These are phyloP conservation scores for roundworm (Caenorhabditis elegans) DNA, from an alignment of 1,140 invertebrate genomes.

Conservation along the genomic window DNA sequence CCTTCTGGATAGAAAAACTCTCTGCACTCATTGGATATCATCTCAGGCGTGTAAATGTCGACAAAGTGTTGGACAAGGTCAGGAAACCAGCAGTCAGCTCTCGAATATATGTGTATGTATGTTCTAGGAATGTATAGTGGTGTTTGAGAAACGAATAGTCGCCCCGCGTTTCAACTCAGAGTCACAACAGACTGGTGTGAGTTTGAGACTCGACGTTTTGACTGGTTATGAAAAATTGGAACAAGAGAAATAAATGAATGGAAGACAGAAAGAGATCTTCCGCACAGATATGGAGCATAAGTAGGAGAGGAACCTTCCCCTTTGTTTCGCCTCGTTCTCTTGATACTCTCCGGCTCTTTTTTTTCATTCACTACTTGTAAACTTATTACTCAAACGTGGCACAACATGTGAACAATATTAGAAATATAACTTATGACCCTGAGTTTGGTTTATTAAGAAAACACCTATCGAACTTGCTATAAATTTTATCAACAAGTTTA, in stretches of 20 bases:
- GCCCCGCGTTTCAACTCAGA: constrained; percentile 1
- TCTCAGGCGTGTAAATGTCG: constrained; percentile 18
- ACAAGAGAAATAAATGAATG: constrained; percentile 22
- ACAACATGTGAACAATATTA: background rate
- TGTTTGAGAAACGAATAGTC: constrained; percentile 11
- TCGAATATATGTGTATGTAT: background rate
- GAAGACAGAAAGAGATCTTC: background rate
- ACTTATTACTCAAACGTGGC: background rate
- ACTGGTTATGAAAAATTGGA: constrained; percentile 32
- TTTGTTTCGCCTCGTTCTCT: background rate
- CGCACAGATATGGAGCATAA: constrained; percentile 1
- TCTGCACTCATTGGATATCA: constrained; percentile 18
- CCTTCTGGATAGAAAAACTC: constrained; percentile 28
- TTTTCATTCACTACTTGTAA: background rate
- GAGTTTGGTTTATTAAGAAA: too few relatives aligned
- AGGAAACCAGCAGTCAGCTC: background rate
- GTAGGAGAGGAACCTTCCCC: background rate
- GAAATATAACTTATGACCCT: too few relatives aligned
- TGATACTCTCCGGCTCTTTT: background rate
- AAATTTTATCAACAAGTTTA: too few relatives aligned
- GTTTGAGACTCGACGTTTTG: background rate
- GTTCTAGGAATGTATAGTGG: background rate
- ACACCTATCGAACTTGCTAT: too few relatives aligned
- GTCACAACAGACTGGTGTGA: background rate
- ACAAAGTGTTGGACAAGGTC: background rate